Conservation (phyloP, 2,797 vertebrate species). For the Vireo griseus region DNA sequence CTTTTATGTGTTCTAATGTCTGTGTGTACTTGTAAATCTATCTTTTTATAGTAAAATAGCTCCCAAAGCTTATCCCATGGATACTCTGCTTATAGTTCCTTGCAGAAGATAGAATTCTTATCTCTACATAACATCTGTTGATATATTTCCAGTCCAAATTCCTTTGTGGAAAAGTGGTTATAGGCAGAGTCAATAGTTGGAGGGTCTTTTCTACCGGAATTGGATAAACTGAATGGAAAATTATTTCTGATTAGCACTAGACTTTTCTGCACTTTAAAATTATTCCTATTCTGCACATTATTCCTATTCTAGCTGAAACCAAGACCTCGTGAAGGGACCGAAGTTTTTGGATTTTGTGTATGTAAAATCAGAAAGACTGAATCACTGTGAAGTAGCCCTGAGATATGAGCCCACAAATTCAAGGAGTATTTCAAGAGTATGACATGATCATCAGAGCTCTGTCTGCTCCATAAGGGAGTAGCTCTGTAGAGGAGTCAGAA, state of each 20-base stretch:
- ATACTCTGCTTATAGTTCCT: background rate
- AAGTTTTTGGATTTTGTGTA: background rate
- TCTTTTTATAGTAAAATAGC: background rate
- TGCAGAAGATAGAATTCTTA: background rate
- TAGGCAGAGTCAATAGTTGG: background rate
- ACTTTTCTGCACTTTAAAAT: background rate
- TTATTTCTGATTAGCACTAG: background rate
- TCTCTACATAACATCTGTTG: background rate
- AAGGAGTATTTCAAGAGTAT: background rate
- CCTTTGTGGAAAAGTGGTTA: background rate
- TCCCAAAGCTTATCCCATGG: background rate
- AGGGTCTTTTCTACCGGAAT: background rate
- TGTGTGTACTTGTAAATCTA: accelerated
- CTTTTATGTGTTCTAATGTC: background rate
- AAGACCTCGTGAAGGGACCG: background rate
- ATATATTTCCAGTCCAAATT: background rate
- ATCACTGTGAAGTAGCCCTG: accelerated
- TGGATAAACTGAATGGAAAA: background rate
- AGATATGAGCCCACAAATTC: background rate
- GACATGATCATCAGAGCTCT: background rate
- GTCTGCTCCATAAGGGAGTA: background rate
- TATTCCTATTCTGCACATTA: background rate
- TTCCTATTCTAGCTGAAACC: background rate
- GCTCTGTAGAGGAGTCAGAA: background rate
- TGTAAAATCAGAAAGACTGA: background rate